Evolutionary conservation across 1,140 invertebrate species (phyloP).

Genomic region (Mactra quadrangularis): DNA sequence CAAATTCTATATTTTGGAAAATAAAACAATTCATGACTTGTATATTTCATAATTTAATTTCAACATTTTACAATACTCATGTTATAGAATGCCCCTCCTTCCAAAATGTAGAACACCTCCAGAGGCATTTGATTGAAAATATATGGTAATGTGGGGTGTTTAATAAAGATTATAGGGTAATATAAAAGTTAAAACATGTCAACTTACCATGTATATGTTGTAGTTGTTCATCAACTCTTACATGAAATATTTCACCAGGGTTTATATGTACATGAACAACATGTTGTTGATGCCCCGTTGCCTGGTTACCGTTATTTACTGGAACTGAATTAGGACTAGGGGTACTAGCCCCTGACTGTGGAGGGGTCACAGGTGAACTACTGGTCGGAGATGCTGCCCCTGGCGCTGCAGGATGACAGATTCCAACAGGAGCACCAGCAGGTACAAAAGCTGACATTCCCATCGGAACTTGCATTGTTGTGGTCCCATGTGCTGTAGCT

Average conservation of each 20-base stretch:
- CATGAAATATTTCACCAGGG: conserved; percentile 53
- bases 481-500: conserved; percentile 11
- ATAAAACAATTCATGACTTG: too few species aligned
- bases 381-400: conserved; percentile 26
- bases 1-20: too few species aligned
- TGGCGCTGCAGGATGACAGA: background rate
- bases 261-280: conserved; percentile 57
- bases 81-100: too few species aligned
- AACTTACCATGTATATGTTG: conserved; percentile 58
- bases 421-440: conserved; percentile 6
- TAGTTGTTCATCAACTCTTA: conserved; percentile 51
- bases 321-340: conserved; percentile 28
- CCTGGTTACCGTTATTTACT: conserved; percentile 33
- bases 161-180: too few species aligned
- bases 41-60: too few species aligned
- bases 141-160: too few species aligned
- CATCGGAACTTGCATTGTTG: conserved; percentile 2
- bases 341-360: conserved; percentile 41
- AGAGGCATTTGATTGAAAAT: too few species aligned
- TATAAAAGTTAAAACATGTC: too few species aligned
- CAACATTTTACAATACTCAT: too few species aligned
- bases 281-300: conserved; percentile 44
- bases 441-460: conserved; percentile 6
- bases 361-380: conserved; percentile 15
- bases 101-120: too few species aligned